Percentiles rank a stretch among this genome's conserved stretches.
Conservation (phyloP, 2,113 vertebrate species). For the Pantherophis guttatus region DNA sequence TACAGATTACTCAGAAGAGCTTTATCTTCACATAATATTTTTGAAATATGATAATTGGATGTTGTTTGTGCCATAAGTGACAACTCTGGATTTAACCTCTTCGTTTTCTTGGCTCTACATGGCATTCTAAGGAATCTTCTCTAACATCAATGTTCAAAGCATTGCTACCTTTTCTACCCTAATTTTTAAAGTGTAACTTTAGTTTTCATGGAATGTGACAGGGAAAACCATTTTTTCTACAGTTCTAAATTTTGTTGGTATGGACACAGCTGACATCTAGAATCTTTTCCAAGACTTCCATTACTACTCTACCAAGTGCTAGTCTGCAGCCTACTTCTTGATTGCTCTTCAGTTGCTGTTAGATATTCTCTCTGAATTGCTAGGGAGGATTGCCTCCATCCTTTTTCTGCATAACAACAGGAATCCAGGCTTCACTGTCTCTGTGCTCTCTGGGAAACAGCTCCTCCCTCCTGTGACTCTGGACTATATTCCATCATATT, state of each 20-base stretch:
- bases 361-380: not conserved
- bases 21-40: not conserved
- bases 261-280: not conserved
- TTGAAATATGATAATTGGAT: no score
- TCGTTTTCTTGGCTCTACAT: not conserved
- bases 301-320: not conserved
- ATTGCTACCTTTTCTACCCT: not conserved
- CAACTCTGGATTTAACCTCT: no score
- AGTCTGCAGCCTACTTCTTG: not conserved
- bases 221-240: not conserved
- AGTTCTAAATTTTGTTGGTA: not conserved
- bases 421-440: not conserved
- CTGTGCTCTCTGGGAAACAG: not conserved
- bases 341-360: not conserved
- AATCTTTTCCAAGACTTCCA: not conserved
- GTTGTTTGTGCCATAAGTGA: no score
- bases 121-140: not conserved
- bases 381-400: not conserved
- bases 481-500: not conserved
- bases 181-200: not conserved
- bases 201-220: not conserved
- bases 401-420: not conserved
- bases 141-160: not conserved
- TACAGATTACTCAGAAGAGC: not conserved
- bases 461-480: no score